Conservation (phyloP, 1,140 invertebrate species). For the Panagrolaimus sp. region DNA sequence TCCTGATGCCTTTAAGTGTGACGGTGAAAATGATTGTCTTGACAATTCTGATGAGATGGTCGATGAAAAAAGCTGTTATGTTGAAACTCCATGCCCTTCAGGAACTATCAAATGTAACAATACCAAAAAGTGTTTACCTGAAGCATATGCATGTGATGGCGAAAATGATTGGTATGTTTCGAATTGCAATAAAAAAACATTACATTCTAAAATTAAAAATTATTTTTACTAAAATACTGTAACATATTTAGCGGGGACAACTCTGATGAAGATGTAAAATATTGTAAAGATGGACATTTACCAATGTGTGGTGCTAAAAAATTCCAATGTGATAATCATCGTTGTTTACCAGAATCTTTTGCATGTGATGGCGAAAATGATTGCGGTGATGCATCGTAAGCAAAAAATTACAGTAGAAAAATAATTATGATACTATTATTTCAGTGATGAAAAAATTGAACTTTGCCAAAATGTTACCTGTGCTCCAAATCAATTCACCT, state of each 20-base stretch:
- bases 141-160: slow-evolving; percentile 92
- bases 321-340: slow-evolving; percentile 85
- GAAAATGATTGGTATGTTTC: slow-evolving; percentile 62
- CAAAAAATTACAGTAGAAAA: too few species aligned
- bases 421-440: too few species aligned
- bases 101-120: slow-evolving; percentile 55
- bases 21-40: slow-evolving; percentile 79
- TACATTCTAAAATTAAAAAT: too few species aligned
- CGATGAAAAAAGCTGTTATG: slow-evolving; percentile 47
- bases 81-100: slow-evolving; percentile 50
- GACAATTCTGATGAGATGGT: slow-evolving; percentile 62
- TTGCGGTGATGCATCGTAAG: slow-evolving; percentile 72
- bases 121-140: slow-evolving; percentile 75
- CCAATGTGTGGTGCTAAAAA: slow-evolving; percentile 80
- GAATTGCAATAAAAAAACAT: too few species aligned
- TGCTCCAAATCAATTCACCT: slow-evolving; percentile 83
- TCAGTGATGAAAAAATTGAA: slow-evolving; percentile 76
- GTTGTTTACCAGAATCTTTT: slow-evolving; percentile 57
- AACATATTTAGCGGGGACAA: too few species aligned
- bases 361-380: slow-evolving; percentile 70
- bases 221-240: too few species aligned
- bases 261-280: slow-evolving; percentile 75
- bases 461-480: slow-evolving; percentile 82
- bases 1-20: slow-evolving; percentile 49
- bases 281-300: slow-evolving; percentile 63